Percentiles rank a stretch among this genome's conserved stretches.
These are phyloP conservation scores for Pangasius mekongensis DNA, from an alignment of 2,797 vertebrate genomes.

Conservation along the genomic window DNA sequence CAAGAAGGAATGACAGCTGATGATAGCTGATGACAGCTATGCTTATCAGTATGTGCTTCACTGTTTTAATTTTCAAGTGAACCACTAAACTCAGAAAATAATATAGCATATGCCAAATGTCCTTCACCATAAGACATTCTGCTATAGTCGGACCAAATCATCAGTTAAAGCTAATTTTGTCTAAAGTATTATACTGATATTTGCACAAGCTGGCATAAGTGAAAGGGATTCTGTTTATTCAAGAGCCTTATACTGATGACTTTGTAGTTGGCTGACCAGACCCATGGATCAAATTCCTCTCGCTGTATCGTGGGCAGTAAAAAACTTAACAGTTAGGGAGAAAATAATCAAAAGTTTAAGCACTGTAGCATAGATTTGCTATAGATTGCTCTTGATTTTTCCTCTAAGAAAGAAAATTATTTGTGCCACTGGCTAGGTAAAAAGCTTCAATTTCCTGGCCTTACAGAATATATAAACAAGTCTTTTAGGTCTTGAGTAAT, in stretches of 20 bases:
- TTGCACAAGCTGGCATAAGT: neutral
- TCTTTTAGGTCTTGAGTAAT: too few species aligned
- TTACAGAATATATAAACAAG: neutral
- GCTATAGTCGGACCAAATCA: neutral
- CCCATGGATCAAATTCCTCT: constrained; percentile 14
- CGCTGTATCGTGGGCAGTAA: neutral
- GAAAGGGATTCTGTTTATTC: neutral
- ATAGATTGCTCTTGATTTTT: neutral
- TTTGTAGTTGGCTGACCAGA: neutral
- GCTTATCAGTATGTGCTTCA: neutral
- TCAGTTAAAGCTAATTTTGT: neutral
- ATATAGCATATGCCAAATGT: neutral
- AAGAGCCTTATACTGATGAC: neutral
- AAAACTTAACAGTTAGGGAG: constrained; percentile 21
- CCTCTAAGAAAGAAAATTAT: neutral
- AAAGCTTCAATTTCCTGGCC: neutral
- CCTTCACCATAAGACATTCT: neutral
- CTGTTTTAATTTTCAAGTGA: neutral
- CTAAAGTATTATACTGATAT: neutral
- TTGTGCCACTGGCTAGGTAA: neutral
- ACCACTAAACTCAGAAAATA: neutral
- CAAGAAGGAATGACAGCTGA: neutral
- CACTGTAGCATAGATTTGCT: constrained; percentile 19
- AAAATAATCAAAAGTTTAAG: constrained; percentile 32
- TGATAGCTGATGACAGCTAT: neutral